Evolutionary conservation across 2,797 vertebrate species (phyloP).

Genomic region (Sebastes dallii): DNA sequence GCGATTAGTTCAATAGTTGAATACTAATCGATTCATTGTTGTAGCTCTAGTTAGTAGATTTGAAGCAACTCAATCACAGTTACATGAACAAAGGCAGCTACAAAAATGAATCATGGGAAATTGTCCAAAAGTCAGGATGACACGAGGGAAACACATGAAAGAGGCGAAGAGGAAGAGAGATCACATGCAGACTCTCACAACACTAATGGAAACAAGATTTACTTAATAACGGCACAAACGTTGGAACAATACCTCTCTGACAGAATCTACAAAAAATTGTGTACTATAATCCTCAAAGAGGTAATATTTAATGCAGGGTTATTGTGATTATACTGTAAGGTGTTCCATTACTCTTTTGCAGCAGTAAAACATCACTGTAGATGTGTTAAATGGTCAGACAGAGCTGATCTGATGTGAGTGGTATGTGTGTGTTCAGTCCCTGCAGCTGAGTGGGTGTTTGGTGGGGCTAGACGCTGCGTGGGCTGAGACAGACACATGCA

Average conservation of each 20-base stretch:
- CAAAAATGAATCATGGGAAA: conserved; percentile 1
- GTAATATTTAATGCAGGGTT: neutral
- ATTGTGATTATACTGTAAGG: neutral
- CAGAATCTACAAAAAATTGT: neutral
- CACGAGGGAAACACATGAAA: conserved; percentile 35
- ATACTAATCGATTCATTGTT: too few relatives aligned
- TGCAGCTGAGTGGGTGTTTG: conserved; percentile 50
- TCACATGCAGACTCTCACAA: conserved; percentile 1
- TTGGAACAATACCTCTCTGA: neutral
- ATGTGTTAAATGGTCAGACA: conserved; percentile 18
- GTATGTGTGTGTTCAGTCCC: conserved; percentile 37
- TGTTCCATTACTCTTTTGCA: neutral
- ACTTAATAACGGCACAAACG: neutral
- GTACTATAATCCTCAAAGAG: neutral
- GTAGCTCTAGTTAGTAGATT: neutral
- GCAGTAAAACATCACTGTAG: neutral
- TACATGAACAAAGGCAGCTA: neutral
- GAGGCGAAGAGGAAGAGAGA: conserved; percentile 14
- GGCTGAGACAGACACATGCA: conserved; percentile 37
- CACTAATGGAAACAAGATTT: conserved; percentile 1
- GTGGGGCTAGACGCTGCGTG: conserved; percentile 37
- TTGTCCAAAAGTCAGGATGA: neutral
- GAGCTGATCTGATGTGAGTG: conserved; percentile 50
- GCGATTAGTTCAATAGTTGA: too few relatives aligned
- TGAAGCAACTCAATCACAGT: neutral